Evolutionary conservation across 2,888 invertebrate species (phyloP).

Genomic region (Apamea epomidion): DNA sequence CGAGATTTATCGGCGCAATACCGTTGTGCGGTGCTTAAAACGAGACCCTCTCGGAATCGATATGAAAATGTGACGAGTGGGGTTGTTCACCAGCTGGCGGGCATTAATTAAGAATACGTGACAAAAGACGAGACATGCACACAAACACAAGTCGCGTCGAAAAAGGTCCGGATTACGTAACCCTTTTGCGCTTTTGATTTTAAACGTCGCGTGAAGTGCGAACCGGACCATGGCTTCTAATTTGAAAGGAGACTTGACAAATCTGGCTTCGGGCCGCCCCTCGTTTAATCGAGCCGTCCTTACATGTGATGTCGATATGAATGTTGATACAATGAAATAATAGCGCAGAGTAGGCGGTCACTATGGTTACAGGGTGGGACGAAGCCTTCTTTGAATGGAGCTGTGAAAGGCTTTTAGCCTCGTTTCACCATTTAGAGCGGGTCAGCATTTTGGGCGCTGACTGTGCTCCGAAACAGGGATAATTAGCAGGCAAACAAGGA

Average conservation of each 20-base stretch:
- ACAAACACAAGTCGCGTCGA: slow-evolving; percentile 86
- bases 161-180: slow-evolving; percentile 90
- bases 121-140: slow-evolving; percentile 90
- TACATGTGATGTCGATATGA: slow-evolving; percentile 87
- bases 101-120: slow-evolving; percentile 91
- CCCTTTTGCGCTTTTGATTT: slow-evolving; percentile 90
- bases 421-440: slow-evolving; percentile 86
- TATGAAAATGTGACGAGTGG: slow-evolving; percentile 87
- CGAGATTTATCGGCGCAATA: slow-evolving; percentile 79
- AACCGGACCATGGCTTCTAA: slow-evolving; percentile 85
- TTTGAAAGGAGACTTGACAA: slow-evolving; percentile 89
- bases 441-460: slow-evolving; percentile 87
- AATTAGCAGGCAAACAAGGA: slow-evolving; percentile 90
- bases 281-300: slow-evolving; percentile 86
- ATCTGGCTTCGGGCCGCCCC: slow-evolving; percentile 88
- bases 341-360: slow-evolving; percentile 84
- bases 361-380: slow-evolving; percentile 85
- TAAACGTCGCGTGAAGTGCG: slow-evolving; percentile 88
- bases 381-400: slow-evolving; percentile 83
- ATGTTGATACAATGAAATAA: slow-evolving; percentile 89
- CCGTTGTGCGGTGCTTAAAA: slow-evolving; percentile 70
- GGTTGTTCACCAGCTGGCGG: slow-evolving; percentile 84
- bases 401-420: slow-evolving; percentile 84
- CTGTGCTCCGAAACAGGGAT: slow-evolving; percentile 82
- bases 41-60: slow-evolving; percentile 84